A percentile compares a stretch with the other conserved stretches of the same genome.
phyloP scores from a whole-genome alignment of 2,113 vertebrate species.

The Lota lota region DNA sequence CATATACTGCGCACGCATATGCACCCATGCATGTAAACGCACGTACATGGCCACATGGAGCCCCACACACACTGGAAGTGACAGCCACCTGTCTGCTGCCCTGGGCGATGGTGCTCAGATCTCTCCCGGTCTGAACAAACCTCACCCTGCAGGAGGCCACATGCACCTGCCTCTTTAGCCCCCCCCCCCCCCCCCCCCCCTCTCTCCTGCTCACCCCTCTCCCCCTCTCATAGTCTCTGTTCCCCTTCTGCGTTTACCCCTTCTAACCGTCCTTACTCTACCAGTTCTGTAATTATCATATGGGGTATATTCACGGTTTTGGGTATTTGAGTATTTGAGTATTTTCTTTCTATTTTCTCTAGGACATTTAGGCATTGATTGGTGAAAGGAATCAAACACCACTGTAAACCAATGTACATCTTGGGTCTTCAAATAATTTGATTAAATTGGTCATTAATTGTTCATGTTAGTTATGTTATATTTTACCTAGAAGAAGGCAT shows the following conservation, averaged over 20 bases:
- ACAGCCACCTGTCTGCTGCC: conserved; percentile 69
- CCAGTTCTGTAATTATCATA: no score
- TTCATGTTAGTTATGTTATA: neutral
- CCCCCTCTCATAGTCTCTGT: neutral
- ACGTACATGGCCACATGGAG: neutral
- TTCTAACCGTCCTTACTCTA: no score
- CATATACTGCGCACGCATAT: conserved; percentile 35
- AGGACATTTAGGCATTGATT: no score
- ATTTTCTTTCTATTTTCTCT: no score
- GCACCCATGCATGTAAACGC: neutral
- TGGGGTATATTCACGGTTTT: no score
- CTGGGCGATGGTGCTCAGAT: conserved; percentile 56
- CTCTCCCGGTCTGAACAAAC: conserved; percentile 62
- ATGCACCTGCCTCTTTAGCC: conserved; percentile 33
- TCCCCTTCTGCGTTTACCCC: neutral
- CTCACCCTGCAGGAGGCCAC: conserved; percentile 44
- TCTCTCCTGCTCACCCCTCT: neutral
- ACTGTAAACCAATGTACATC: no score
- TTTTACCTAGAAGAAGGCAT: neutral
- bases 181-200: neutral
- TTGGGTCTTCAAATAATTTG: no score
- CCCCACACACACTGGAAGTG: conserved; percentile 50
- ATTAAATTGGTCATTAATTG: no score
- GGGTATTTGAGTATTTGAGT: no score
- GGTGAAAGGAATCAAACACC: no score